Evolutionary conservation across 1,140 invertebrate species (phyloP), one percentile per base, ranked within the genome.

Genomic region (Hydropsyche tenuis): DNA sequence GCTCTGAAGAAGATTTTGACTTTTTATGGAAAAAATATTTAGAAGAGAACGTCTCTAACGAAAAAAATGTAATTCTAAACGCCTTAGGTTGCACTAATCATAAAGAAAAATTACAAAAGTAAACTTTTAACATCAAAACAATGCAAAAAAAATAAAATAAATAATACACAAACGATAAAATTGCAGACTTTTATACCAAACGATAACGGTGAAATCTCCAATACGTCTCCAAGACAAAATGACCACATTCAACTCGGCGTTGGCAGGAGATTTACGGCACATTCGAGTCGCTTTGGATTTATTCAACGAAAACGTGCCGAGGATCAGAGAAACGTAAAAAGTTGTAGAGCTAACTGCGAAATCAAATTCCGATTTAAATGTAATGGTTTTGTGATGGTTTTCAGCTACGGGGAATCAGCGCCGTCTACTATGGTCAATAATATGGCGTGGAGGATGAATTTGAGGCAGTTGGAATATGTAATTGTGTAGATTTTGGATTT

Each of bases 61-160:
- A 89, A 76, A 86, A 87, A 79, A 78, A 85, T 27, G 79, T 84
- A 7, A 83, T 89, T 45, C 78, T 88, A 1, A 79, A 74, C 48
- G 82, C 82, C 3, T 79, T 89, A 5, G 86, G 87, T 27, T 90
- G 89, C 75, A 85, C 87, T 0, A 78, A 79, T 14, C 69, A 86
- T 68, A 71, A 68, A 0, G 27, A 14, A 2, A 73, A 82, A 14
- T 77, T 89, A 5, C 75, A 83, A 37, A 76, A 73, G 87, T 91
- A 86, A 84, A 80, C 79, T 51, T n/a, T n/a, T n/a, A n/a, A n/a
- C n/a, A n/a, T n/a, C n/a, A n/a, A n/a, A n/a, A n/a, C n/a, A n/a
- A n/a, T n/a, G n/a, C 30, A 37, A 37, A 37, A 37, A 4, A 37
- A 37, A 37, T 37, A 37, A 37, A 37, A 37, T 37, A 3, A 37